Evolutionary conservation across 1,140 invertebrate genomes (phyloP).

Genomic region (Drosophila tsacasi): DNA sequence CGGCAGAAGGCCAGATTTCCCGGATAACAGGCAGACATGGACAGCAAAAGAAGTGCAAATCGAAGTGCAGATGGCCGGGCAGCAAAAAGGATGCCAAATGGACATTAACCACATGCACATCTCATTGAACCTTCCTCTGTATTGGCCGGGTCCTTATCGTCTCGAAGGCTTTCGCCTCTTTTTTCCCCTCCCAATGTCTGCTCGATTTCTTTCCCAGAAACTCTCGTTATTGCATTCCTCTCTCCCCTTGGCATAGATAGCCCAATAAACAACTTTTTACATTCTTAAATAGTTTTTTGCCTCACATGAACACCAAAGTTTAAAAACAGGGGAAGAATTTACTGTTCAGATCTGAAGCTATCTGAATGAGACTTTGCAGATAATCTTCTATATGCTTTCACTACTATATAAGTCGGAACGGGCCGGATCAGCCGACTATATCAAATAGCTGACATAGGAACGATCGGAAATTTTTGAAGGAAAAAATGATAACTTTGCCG

Average conservation of each 20-base stretch:
- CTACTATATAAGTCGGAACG: too few species aligned
- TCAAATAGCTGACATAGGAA: too few species aligned
- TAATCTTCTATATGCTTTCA: too few species aligned
- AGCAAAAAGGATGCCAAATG: constrained; percentile 62
- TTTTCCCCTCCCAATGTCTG: not conserved
- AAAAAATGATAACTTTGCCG: too few species aligned
- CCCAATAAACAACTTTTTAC: constrained; percentile 10
- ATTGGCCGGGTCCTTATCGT: constrained; percentile 19
- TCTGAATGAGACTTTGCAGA: too few species aligned
- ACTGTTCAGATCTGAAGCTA: too few species aligned
- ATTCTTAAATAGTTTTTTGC: not conserved
- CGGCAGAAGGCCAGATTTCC: constrained; percentile 28
- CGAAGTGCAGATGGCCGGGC: constrained; percentile 52
- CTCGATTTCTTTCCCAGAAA: not conserved
- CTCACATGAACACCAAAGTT: not conserved
- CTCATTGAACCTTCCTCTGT: constrained; percentile 51
- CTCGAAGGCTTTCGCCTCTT: not conserved
- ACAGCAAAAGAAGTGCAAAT: constrained; percentile 51
- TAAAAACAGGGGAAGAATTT: not conserved
- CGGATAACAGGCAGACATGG: constrained; percentile 13
- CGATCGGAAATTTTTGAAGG: too few species aligned
- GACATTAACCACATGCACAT: constrained; percentile 71
- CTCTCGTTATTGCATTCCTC: constrained; percentile 2
- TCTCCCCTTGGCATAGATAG: not conserved
- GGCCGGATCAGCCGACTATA: too few species aligned